A percentile compares a stretch with the other conserved stretches of the same genome.
Conservation (phyloP, 35 echinoderm and acorn worm genomes). For the Holothuria glaberrima region DNA sequence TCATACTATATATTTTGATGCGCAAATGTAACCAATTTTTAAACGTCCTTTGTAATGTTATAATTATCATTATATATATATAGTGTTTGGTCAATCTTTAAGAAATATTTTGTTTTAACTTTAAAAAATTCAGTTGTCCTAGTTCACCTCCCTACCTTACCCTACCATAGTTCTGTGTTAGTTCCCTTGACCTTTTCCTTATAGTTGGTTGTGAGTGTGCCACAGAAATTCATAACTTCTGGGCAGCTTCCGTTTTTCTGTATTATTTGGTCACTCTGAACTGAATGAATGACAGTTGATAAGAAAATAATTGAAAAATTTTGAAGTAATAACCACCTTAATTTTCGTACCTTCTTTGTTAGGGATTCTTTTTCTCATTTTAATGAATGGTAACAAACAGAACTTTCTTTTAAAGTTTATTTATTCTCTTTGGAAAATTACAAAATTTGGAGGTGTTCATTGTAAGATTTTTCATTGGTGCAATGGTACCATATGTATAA, state of each 20-base stretch:
- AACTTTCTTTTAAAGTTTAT: background rate
- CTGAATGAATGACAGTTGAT: background rate
- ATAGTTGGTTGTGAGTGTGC: slow-evolving; percentile 37
- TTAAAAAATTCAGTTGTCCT: slow-evolving; percentile 43
- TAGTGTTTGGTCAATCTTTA: slow-evolving; percentile 63
- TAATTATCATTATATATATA: slow-evolving; percentile 62
- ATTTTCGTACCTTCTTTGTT: slow-evolving; percentile 35
- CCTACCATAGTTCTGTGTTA: slow-evolving; percentile 15
- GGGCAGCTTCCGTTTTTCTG: too few species aligned
- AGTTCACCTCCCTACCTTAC: slow-evolving; percentile 11
- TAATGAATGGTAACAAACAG: slow-evolving; percentile 20
- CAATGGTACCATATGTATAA: slow-evolving; percentile 52
- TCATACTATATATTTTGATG: slow-evolving; percentile 66
- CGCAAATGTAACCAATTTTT: slow-evolving; percentile 64
- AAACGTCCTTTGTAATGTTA: slow-evolving; percentile 61
- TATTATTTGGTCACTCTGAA: too few species aligned
- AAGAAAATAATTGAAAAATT: slow-evolving; percentile 12
- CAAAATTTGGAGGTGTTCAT: slow-evolving; percentile 61
- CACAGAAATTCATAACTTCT: background rate
- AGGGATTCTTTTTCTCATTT: background rate
- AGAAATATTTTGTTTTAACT: slow-evolving; percentile 40
- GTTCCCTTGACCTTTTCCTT: background rate
- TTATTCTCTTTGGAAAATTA: slow-evolving; percentile 35
- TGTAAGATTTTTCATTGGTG: slow-evolving; percentile 62
- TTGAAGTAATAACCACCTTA: slow-evolving; percentile 56